A percentile compares a stretch with the other conserved stretches of the same genome.
phyloP scores from a whole-genome alignment of 2,888 invertebrate genomes.

The Drosophila ustulata region DNA sequence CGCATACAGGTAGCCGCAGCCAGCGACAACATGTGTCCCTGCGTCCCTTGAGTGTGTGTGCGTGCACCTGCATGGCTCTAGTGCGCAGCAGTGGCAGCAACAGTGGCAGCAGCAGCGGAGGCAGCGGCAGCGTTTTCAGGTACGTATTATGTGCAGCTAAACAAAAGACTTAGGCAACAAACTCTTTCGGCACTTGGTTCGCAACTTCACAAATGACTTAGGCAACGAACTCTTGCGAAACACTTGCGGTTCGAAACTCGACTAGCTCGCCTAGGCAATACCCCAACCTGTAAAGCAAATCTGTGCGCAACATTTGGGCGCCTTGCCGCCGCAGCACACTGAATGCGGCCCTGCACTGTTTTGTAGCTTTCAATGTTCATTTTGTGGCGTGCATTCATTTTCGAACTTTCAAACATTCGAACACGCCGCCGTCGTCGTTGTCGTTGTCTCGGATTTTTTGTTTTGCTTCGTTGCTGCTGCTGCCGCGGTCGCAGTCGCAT shows the following conservation, averaged over 20 bases:
- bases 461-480: conserved; percentile 29
- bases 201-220: conserved; percentile 70
- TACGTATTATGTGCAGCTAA: conserved; percentile 46
- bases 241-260: conserved; percentile 38
- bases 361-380: conserved; percentile 65
- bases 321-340: background rate
- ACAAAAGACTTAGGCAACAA: conserved; percentile 75
- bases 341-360: conserved; percentile 55
- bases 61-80: conserved; percentile 71
- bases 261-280: conserved; percentile 13
- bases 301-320: background rate
- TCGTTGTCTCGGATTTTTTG: conserved; percentile 21
- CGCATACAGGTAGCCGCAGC: conserved; percentile 59
- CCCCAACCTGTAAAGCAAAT: background rate
- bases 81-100: conserved; percentile 34
- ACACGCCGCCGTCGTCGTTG: conserved; percentile 36
- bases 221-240: conserved; percentile 60
- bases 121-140: conserved; percentile 47
- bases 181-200: conserved; percentile 43
- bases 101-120: conserved; percentile 10
- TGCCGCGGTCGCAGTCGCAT: conserved; percentile 8
- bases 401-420: conserved; percentile 73
- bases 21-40: conserved; percentile 1
- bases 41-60: conserved; percentile 51
- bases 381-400: conserved; percentile 74